Base-by-base conservation (phyloP, 2,113 vertebrate species). In the Vulpes lagopus region DNA sequence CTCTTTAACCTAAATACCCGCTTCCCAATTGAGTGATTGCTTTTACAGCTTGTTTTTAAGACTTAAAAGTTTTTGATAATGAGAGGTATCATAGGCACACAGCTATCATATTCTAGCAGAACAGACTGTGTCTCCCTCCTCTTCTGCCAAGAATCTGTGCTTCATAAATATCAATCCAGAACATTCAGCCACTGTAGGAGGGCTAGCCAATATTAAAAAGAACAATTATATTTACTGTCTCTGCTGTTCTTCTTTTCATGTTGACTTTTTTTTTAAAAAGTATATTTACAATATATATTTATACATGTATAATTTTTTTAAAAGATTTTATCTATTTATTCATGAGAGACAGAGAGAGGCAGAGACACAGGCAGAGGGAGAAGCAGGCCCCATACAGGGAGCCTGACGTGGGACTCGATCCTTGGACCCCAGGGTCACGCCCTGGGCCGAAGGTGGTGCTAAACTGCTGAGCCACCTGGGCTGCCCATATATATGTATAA, bases 111-210 rank as follows among this genome's bases (percentile, higher is more conserved):
- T 96, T 91, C 65, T 35, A 89, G 55, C 30, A 81, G 74, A 87
- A 95, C 88, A 98, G 27, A 78, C 60, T 67, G 27, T 88, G 35
- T 86, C 51, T 97, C 79, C n/a, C 38, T 92, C 80, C 71, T 57
- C 8, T 53, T 85, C 38, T 84, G 95, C 80, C 96, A 95, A 95
- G 96, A 96, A 88, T 98, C 88, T 93, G 55, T 91, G 57, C 90
- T 98, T 93, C 22, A 3, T 85, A 82, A 95, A 91, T 90, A 89
- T 92, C 95, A 92, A 32, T 64, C 78, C 62, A 89, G 93, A 89
- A 83, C 93, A 91, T 96, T 81, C 94, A 86, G 94, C 90, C 78
- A 59, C 60, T 19, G 25, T 43, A 74, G 76, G 89, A 97, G 89
- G 93, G n/a, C 76, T 30, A 87, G 59, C 88, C 84, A 49, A 12